phyloP scores from a whole-genome alignment of 2,113 vertebrate species.

The Osmerus eperlanus region DNA sequence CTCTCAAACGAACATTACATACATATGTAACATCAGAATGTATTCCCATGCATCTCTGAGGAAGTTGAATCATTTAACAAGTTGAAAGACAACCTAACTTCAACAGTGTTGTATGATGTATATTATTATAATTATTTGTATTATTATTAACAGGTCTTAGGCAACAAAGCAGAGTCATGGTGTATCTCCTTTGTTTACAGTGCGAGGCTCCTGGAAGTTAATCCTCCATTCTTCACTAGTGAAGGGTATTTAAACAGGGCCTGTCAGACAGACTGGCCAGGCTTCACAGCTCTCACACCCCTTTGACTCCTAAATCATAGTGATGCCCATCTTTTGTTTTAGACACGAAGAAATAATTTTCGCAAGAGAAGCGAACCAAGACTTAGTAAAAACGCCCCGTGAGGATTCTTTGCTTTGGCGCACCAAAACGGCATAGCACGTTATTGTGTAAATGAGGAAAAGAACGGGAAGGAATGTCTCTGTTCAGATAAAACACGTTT shows the following conservation, averaged over 20 bases:
- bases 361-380: constrained; percentile 53
- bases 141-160: constrained; percentile 4
- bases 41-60: too few relatives aligned
- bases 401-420: too few relatives aligned
- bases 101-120: too few relatives aligned
- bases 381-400: constrained; percentile 47
- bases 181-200: constrained; percentile 49
- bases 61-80: too few relatives aligned
- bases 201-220: constrained; percentile 56
- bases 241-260: constrained; percentile 58
- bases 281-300: constrained; percentile 50
- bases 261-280: constrained; percentile 40
- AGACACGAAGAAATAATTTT: constrained; percentile 59
- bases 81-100: too few relatives aligned
- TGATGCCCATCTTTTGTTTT: constrained; percentile 65
- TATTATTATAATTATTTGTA: too few relatives aligned
- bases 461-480: constrained; percentile 25
- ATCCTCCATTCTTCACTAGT: constrained; percentile 64
- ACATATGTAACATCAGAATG: too few relatives aligned
- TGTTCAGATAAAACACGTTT: neutral
- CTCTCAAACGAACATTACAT: too few relatives aligned
- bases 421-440: neutral
- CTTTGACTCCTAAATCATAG: constrained; percentile 54
- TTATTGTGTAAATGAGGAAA: constrained; percentile 31
- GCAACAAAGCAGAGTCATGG: constrained; percentile 38